Evolutionary conservation across 1,140 invertebrate species (phyloP), one percentile per base, ranked within the genome.

Genomic region (Acromyrmex echinatior): DNA sequence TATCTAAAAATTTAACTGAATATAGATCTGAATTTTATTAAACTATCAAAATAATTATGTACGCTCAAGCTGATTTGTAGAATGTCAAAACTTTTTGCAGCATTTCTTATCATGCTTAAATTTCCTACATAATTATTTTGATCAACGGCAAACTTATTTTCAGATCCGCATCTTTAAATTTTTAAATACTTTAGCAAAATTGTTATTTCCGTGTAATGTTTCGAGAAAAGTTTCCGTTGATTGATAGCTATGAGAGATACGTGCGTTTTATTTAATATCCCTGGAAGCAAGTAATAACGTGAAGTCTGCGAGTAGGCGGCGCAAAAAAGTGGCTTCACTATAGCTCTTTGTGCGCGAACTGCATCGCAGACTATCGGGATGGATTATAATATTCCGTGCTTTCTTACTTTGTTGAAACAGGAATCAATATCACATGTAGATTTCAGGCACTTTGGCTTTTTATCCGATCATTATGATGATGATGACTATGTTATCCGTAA

Each of bases 361-460:
- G 18, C 39, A 9, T 21, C 74, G 25, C 31, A 21, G 28, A 39
- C 49, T 45, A 25, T 49, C 78, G 49, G 7, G n/a, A 70, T 35
- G 63, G 28, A 80, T 68, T 70, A 70, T 68, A 25, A 63, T 35
- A 39, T 53, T 68, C 7, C 49, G 18, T 12, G 31, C 65, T 49
- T 56, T 58, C 16, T 25, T 56, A 45, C n/a, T 39, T 70, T n/a
- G 21, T 21, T 71, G 35, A 81, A 60, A 71, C 21, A 25, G 35
- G 45, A 71, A 71, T 81, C 79, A 28, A 81, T 71, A 81, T 71
- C 31, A 51, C 53, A 31, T 35, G 31, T 10, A 14, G 66, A 81
- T 81, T 71, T 53, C 78, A 80, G n/a, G 31, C 12, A 68, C 78
- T 80, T 63, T n/a, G 28, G 25, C 62, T 65, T 21, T 81, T 81